Evolutionary conservation across 2,888 invertebrate species (phyloP).

Genomic region (Axea sp.): DNA sequence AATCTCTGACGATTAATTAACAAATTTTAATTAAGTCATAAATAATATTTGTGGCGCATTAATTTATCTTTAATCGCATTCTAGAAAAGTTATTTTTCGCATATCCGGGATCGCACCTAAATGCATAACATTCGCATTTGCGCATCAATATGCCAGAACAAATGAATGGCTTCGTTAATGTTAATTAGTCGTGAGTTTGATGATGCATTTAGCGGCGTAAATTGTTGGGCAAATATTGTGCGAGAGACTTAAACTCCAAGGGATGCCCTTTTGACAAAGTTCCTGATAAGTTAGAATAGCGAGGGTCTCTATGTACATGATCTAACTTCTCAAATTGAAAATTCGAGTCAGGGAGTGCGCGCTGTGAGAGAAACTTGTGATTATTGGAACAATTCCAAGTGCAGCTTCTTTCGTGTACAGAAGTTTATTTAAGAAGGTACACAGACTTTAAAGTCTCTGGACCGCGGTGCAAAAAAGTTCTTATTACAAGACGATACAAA

Average conservation of each 20-base stretch:
- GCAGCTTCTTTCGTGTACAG: constrained; percentile 55
- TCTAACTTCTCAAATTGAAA: constrained; percentile 60
- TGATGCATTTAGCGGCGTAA: constrained; percentile 48
- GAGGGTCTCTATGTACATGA: constrained; percentile 54
- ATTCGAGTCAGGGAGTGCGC: constrained; percentile 59
- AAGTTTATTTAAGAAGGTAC: constrained; percentile 59
- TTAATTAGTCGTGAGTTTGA: constrained; percentile 43
- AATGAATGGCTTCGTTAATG: constrained; percentile 42
- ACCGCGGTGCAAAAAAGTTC: constrained; percentile 37
- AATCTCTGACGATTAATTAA: no score
- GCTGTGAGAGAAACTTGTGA: constrained; percentile 59
- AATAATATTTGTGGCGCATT: no score
- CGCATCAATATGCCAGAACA: constrained; percentile 34
- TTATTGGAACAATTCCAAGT: constrained; percentile 62
- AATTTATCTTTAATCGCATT: no score
- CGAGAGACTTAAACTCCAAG: constrained; percentile 39
- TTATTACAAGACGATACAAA: constrained; percentile 43
- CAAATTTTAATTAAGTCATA: no score
- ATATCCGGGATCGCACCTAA: no score
- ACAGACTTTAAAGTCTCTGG: constrained; percentile 34
- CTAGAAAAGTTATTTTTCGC: no score
- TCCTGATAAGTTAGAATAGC: constrained; percentile 43
- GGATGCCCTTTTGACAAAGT: constrained; percentile 59
- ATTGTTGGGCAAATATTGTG: constrained; percentile 52
- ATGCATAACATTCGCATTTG: constrained; percentile 18